These are phyloP conservation scores for Dicycla oo DNA, from an alignment of 2,888 invertebrate species.

Conservation along the genomic window DNA sequence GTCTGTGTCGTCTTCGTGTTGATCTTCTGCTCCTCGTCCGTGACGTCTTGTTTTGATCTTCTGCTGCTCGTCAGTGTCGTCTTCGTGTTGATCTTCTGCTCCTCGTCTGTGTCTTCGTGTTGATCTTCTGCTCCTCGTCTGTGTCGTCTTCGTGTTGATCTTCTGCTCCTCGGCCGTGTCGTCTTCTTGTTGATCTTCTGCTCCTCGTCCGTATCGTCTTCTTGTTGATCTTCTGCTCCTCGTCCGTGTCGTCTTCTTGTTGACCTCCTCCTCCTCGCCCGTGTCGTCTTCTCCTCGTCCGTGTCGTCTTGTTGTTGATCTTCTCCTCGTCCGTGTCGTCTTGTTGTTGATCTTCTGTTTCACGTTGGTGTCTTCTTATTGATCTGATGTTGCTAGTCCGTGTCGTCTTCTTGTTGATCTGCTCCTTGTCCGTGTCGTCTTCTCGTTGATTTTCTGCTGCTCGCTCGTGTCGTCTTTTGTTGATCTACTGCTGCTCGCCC, in stretches of 20 bases:
- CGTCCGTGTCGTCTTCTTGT: slow-evolving; percentile 32
- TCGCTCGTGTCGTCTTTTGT: slow-evolving; percentile 21
- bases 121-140: not conserved
- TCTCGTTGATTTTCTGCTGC: slow-evolving; percentile 16
- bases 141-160: not conserved
- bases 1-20: slow-evolving; percentile 18
- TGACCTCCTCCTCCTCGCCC: slow-evolving; percentile 4
- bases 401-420: not conserved
- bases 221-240: not conserved
- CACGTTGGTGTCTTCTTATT: not conserved
- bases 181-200: not conserved
- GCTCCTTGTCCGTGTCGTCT: slow-evolving; percentile 38
- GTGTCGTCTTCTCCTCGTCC: slow-evolving; percentile 26
- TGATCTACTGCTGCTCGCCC: not conserved
- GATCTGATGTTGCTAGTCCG: not conserved
- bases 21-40: slow-evolving; percentile 8
- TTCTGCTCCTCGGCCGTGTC: slow-evolving; percentile 10
- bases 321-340: slow-evolving; percentile 2
- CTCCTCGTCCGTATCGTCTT: slow-evolving; percentile 5
- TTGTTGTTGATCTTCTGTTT: not conserved
- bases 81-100: not conserved
- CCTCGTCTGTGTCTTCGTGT: not conserved
- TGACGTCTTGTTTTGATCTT: not conserved
- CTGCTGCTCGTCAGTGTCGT: slow-evolving; percentile 11
- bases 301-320: not conserved